A percentile compares a stretch with the other conserved stretches of the same genome.
phyloP scores from a whole-genome alignment of 2,888 invertebrate genomes.

The Crossocerus cetratus region DNA sequence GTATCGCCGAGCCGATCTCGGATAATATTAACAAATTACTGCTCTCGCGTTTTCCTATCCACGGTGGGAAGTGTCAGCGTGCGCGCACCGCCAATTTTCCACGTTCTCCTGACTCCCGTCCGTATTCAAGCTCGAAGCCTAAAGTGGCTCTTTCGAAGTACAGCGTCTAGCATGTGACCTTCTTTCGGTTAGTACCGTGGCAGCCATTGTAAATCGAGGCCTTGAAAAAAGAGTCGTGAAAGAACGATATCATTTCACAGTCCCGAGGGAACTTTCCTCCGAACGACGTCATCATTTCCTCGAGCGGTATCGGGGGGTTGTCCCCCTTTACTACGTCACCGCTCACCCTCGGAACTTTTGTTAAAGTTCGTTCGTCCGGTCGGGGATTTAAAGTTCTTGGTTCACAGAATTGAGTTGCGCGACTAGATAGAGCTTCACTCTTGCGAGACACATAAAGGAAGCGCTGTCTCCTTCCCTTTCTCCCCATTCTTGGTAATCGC shows the following conservation, averaged over 20 bases:
- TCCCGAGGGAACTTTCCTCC: conserved; percentile 36
- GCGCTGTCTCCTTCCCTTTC: neutral
- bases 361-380: conserved; percentile 14
- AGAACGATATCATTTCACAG: conserved; percentile 17
- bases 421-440: conserved; percentile 7
- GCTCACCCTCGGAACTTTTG: conserved; percentile 1
- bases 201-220: neutral
- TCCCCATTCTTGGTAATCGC: neutral
- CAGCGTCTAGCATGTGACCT: too few species aligned
- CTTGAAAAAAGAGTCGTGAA: neutral
- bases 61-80: too few species aligned
- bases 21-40: too few species aligned
- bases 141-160: too few species aligned
- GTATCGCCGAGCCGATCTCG: too few species aligned
- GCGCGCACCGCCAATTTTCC: too few species aligned
- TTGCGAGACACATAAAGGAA: conserved; percentile 7
- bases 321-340: conserved; percentile 13
- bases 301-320: conserved; percentile 6
- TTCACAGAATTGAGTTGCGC: conserved; percentile 30
- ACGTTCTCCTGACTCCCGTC: too few species aligned
- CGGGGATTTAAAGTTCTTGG: conserved; percentile 35
- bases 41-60: too few species aligned
- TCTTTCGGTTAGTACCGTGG: too few species aligned
- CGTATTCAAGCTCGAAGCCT: too few species aligned
- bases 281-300: conserved; percentile 26